phyloP scores from a whole-genome alignment of 2,113 vertebrate genomes.

The Leucosticte australis region DNA sequence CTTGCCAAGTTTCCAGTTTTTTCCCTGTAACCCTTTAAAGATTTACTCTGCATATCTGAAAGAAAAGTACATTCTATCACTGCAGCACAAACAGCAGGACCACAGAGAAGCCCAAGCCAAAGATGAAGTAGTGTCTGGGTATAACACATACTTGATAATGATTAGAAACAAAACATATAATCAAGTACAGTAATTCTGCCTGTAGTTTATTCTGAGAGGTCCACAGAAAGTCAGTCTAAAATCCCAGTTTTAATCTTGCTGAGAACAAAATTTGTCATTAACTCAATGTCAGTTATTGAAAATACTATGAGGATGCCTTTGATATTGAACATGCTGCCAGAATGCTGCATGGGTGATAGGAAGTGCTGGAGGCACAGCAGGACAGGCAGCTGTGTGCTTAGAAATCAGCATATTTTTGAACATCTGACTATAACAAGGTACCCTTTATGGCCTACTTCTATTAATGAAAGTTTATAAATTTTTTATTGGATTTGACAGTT shows the following conservation, averaged over 20 bases:
- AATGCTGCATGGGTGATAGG: not conserved
- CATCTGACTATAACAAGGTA: not conserved
- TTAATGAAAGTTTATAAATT: constrained; percentile 34
- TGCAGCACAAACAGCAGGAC: not conserved
- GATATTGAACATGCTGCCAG: not conserved
- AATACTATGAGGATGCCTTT: not conserved
- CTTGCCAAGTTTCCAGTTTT: not conserved
- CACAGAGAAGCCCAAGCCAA: not conserved
- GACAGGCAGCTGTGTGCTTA: not conserved
- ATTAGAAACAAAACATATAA: not conserved
- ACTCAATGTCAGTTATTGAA: not conserved
- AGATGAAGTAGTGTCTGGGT: not conserved
- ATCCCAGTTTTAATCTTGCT: not conserved
- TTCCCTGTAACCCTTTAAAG: not conserved
- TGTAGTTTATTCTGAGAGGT: not conserved
- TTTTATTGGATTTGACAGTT: constrained; percentile 21
- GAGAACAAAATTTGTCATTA: not conserved
- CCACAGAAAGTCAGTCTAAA: not conserved
- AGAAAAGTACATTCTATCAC: not conserved
- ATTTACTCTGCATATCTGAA: not conserved
- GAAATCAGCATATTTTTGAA: not conserved
- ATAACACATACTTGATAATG: not conserved
- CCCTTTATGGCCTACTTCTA: not conserved
- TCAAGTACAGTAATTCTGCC: not conserved
- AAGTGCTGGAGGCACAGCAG: not conserved